Base-by-base conservation (phyloP, 1,140 invertebrate species). In the Dryas iulia region DNA sequence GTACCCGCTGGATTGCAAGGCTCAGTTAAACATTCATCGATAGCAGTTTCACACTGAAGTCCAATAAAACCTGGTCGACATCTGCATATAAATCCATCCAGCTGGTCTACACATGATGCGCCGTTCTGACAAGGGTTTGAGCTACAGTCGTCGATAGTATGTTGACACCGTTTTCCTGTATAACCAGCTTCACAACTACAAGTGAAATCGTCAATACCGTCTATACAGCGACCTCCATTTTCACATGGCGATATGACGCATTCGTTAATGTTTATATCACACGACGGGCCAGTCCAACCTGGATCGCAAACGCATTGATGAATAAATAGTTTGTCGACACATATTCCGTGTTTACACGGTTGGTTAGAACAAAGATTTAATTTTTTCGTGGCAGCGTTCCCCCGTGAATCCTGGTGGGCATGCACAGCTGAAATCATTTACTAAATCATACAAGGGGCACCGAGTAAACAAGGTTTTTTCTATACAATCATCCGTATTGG, bases 351-450 rank as follows among this genome's bases (percentile, higher is more conserved):
- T 61, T 96, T 93, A 83, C 98, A 99, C 11, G 98, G 97, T 77
- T 95, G 95, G 18, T 94, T 94, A 0, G 94, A 93, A 78, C 99
- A 99, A 1, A 99, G 93, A 80, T 99, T 96, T 31, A n/a, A 99
- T 96, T 86, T 99, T 99, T 63, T 97, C 95, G 79, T 99, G 97
- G 84, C 99, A 99, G 53, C 98, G 95, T 93, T 99, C 99, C 8
- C 99, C 99, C 18, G 96, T 97, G 81, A 99, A 99, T 59, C 99
- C 98, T 14, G 96, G 93, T 8, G 97, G 97, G 92, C 99, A 99
- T n/a, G 95, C 92, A 84, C 98, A 99, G 56, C 93, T 95, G 86
- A 98, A 99, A 82, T 98, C 97, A 60, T 97, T 96, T 2, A 98
- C 94, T 63, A 99, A 93, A 90, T 99, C 98, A 0, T 98, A 91